Evolutionary conservation across 2,113 vertebrate genomes (phyloP), one percentile per base, ranked within the genome.

Genomic region (Poeciliopsis occidentalis): DNA sequence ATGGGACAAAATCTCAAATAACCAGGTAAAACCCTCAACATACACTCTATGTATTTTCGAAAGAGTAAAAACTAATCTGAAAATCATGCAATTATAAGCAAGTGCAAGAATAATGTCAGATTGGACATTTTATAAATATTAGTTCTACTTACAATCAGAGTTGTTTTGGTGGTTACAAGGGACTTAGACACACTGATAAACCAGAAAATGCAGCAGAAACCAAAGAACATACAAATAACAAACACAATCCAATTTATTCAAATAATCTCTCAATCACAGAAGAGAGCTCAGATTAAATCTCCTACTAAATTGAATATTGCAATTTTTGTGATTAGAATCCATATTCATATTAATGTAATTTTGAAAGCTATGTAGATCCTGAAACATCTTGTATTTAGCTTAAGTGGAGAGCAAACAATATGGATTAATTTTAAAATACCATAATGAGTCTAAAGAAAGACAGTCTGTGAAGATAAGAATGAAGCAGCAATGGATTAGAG

Each of bases 401-500:
- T 10, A 57, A 24, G 51, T n/a, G 8, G 7, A 57, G 51, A 57
- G 11, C 51, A 57, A 57, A 8, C 51, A 57, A 57, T 57, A 57
- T 57, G 22, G 5, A n/a, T 10, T 57, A 10, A 24, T 57, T 24
- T 47, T 57, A 24, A n/a, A n/a, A n/a, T n/a, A n/a, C 22, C 7
- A 24, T 10, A n/a, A n/a, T n/a, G 19, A 57, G 51, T 24, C 22
- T 7, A 24, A 54, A 2, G 6, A 6, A 57, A 57, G 51, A 57
- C n/a, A 24, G 19, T n/a, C 10, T 64, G 13, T 8, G 67, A 3
- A 66, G n/a, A 57, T 54, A 70, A 29, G 22, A 15, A 51, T 44
- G 65, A 29, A 75, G 66, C 60, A 73, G 34, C 1, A 29, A 51
- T 70, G 85, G 85, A 87, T 81, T 79, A 81, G 17, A 31, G 79